phyloP scores from a whole-genome alignment of 2,797 vertebrate genomes.

The Emys orbicularis region DNA sequence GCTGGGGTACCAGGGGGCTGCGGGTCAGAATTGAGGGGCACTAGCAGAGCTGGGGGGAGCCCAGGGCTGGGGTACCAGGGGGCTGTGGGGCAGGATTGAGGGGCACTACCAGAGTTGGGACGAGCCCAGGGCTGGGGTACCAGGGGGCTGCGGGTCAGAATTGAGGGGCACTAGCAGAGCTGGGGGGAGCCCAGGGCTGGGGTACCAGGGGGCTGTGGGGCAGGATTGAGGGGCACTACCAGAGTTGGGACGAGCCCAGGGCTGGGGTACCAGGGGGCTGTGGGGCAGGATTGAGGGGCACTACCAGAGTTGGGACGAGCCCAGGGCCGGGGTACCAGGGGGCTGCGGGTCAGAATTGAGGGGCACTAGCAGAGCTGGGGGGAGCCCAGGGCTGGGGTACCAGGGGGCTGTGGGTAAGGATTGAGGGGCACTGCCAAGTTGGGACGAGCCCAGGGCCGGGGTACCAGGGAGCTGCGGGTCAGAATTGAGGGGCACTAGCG shows the following conservation, averaged over 20 bases:
- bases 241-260: neutral
- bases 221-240: rapidly evolving
- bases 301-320: neutral
- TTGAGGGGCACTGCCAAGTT: rapidly evolving
- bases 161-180: rapidly evolving
- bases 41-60: neutral
- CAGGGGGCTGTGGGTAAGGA: neutral
- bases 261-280: neutral
- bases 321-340: too few relatives aligned
- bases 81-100: neutral
- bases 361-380: neutral
- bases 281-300: neutral
- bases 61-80: too few relatives aligned
- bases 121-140: too few relatives aligned
- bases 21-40: neutral
- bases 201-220: too few relatives aligned
- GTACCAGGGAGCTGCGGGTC: too few relatives aligned
- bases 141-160: neutral
- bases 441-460: too few relatives aligned
- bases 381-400: neutral
- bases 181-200: neutral
- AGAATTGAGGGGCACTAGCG: rapidly evolving
- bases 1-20: too few relatives aligned
- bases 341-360: neutral
- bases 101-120: neutral